Evolutionary conservation across 2,888 invertebrate species (phyloP), one percentile per base, ranked within the genome.

Genomic region (Drosophila demipolita): DNA sequence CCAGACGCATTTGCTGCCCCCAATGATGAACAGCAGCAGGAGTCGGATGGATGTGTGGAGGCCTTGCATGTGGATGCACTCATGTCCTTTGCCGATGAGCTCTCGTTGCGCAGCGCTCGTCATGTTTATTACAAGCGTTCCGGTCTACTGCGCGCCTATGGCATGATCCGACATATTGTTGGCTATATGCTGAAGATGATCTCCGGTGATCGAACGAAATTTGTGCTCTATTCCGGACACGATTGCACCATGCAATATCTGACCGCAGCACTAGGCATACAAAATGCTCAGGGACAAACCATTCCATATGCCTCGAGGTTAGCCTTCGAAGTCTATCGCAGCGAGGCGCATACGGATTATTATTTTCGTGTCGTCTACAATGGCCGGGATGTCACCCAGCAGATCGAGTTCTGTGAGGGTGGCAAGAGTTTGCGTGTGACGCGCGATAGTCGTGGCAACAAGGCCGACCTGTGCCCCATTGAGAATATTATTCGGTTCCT

Each of bases 231-330:
- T 91, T 98, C 98, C 0, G 98, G 98, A 0, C 99, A 99, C 87
- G 99, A 99, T 92, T 96, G 97, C 89, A 98, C 98, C 0, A 91
- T 99, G 42, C 97, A 97, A 87, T 97, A 97, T 76, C 93, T 99
- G 42, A 95, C 97, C 2, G 94, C 96, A 3, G 97, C 98, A 0
- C 91, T 99, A 55, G 98, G 98, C 0, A 94, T 95, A 76, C 82
- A 59, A 3, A 78, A 53, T 9, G 63, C 79, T 35, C 91, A 91
- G 1, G 92, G 92, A 3, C 89, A 89, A 38, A 95, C 96, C 74
- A 96, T 98, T 53, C 96, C 96, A 29, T 99, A 98, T 92, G 98
- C 98, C 0, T 96, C 98, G 0, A 94, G 99, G 62, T 94, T 99
- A 82, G 95, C 97, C 3, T 96, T 99, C 80, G 99, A 99, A 93